Percentiles rank a stretch among this genome's conserved stretches.
These are phyloP conservation scores for Macaria notata DNA, from an alignment of 2,888 invertebrate genomes.

Conservation along the genomic window DNA sequence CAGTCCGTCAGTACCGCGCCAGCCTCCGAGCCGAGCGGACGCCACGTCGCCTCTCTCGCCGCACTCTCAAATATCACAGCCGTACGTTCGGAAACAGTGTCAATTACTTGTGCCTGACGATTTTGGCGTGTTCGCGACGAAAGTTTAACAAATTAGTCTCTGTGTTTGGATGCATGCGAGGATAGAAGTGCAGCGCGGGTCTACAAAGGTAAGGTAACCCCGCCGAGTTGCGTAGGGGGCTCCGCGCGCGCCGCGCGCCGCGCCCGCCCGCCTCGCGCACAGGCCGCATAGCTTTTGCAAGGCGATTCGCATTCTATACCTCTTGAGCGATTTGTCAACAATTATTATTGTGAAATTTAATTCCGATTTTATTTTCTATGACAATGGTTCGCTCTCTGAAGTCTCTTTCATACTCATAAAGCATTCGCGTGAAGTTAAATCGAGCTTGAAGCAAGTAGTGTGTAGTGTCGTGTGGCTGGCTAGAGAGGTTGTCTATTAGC, in stretches of 20 bases:
- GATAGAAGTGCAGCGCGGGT: constrained; percentile 45
- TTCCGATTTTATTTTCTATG: constrained; percentile 41
- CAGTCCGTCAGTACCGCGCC: constrained; percentile 58
- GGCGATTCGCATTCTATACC: constrained; percentile 63
- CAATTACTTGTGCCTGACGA: constrained; percentile 59
- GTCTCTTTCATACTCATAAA: background rate
- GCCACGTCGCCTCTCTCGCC: constrained; percentile 37
- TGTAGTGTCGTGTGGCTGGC: constrained; percentile 4
- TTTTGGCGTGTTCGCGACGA: constrained; percentile 52
- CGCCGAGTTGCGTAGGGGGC: constrained; percentile 56
- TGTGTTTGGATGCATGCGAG: constrained; percentile 52
- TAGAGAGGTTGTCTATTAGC: constrained; percentile 29
- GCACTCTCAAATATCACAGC: constrained; percentile 50
- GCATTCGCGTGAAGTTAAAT: background rate
- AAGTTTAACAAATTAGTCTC: constrained; percentile 39
- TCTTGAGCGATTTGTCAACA: constrained; percentile 63
- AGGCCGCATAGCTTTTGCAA: constrained; percentile 64
- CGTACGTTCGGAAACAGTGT: constrained; percentile 68
- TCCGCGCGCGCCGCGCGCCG: constrained; percentile 44
- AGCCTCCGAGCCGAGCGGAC: constrained; percentile 54
- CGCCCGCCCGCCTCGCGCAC: constrained; percentile 46
- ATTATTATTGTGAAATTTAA: constrained; percentile 47
- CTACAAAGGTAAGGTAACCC: constrained; percentile 65
- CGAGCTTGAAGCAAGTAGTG: background rate
- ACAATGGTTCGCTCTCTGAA: constrained; percentile 20